phyloP scores from a whole-genome alignment of 2,888 invertebrate genomes.

The Nymphalis urticae region DNA sequence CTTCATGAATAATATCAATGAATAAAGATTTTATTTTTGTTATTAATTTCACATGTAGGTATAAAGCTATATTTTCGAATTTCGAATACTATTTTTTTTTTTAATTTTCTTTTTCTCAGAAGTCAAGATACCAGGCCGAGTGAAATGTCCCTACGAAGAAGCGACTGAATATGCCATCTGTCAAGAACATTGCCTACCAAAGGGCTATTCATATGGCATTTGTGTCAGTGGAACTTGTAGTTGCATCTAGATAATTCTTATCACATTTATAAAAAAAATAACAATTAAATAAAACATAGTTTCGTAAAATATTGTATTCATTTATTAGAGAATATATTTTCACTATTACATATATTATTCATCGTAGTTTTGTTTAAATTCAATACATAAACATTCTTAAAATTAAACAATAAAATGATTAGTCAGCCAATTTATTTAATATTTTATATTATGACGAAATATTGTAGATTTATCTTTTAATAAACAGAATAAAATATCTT shows the following conservation, averaged over 20 bases:
- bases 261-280: background rate
- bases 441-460: no score
- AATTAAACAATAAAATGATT: no score
- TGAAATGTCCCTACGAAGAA: slow-evolving; percentile 58
- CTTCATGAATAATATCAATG: no score
- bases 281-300: background rate
- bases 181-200: slow-evolving; percentile 65
- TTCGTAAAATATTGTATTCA: background rate
- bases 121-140: slow-evolving; percentile 47
- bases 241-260: slow-evolving; percentile 54
- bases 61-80: background rate
- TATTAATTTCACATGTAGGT: no score
- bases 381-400: no score
- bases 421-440: no score
- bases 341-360: background rate
- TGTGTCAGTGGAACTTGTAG: slow-evolving; percentile 66
- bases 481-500: no score
- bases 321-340: background rate
- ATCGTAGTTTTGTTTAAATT: no score
- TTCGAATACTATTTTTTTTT: no score
- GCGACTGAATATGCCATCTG: slow-evolving; percentile 60
- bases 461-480: no score
- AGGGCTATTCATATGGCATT: slow-evolving; percentile 70
- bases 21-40: no score
- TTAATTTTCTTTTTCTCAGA: slow-evolving; percentile 17